Base-by-base conservation (phyloP, 2,888 invertebrate species). In the Pammene fasciana region DNA sequence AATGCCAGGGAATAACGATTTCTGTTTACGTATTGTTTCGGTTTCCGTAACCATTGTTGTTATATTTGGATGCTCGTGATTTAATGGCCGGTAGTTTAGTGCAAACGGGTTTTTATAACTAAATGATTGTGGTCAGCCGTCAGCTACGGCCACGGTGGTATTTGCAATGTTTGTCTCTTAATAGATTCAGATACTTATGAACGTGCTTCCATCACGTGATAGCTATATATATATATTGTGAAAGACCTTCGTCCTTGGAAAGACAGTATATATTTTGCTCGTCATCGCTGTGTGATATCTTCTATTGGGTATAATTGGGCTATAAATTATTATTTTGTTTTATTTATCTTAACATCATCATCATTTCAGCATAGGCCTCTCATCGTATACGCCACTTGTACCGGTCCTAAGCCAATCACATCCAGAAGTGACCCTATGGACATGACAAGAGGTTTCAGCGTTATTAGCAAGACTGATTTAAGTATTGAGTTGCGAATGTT, bases 1-100 rank as follows among this genome's bases (percentile, higher is more conserved):
- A 71, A 65, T 68, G 62, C 54, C 67, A 66, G 48, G 14, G 45
- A 64, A 52, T 64, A 50, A 18, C 64, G 50, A 57, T 68, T 65
- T 46, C 48, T 48, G 45, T 52, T 70, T 65, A 41, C 38, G 59
- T 70, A 70, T 56, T 56, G 48, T 62, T 61, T 61, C 41, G 14
- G 45, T 48, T 64, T 57, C 57, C 38, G 34, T 65, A 36, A 13
- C 34, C 36, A 61, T 38, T 48, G 14, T 59, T 46, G 18, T 57
- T 34, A 9, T 62, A 52, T 62, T 62, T 52, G 14, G 50, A 50
- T 38, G 48, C 38, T 52, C 18, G 36, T 50, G 38, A 41, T 59
- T n/a, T 59, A 59, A 45, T 59, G 59, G 26, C 5, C 43, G n/a
- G 59, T 45, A 10, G 18, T 43, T 57, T 57, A 26, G 59, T 34